Evolutionary conservation across 2,113 vertebrate species (phyloP), one percentile per base, ranked within the genome.

Genomic region (Ariopsis seemanni): DNA sequence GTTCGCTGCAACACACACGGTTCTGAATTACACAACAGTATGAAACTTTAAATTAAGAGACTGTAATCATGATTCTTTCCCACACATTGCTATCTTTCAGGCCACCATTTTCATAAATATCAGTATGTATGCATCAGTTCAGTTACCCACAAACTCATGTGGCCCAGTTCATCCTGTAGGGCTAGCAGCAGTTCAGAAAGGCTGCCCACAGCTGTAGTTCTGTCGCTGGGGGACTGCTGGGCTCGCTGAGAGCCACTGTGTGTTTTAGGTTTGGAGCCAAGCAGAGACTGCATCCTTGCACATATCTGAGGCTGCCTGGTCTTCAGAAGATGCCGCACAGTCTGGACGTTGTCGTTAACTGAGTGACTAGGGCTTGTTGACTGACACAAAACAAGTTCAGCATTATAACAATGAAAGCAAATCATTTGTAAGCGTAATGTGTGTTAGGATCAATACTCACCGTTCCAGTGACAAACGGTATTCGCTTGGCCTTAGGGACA

Each of bases 71-170:
- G n/a, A 69, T 14, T 30, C 10, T 27, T 67, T 63, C 7, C 8
- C 50, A 89, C 67, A 63, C 15, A 5, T 57, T 4, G 20, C 60
- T 22, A 62, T 20, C 6, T 62, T 62, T 62, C 60, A 25, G 17
- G 60, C 7, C 60, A 8, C 18, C 0, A 8, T 62, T 8, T 22
- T 12, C 10, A 27, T 27, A 65, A 10, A 65, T 65, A 12, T 67
- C 11, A 27, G 25, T 67, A 18, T 17, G 30, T 14, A 4, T 74
- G 15, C 55, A 80, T n/a, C 9, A 2, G 0, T 82, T 5, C 34
- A 58, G 83, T n/a, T 34, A 96, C 97, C 96, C 93, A 99, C 98
- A 92, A 94, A 89, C 93, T 97, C 97, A 97, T 97, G 89, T 97
- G 96, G 83, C 95, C 95, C 20, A 98, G 93, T 82, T 99, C 96